Evolutionary conservation across 2,888 invertebrate species (phyloP).

Genomic region (Ernsta delagoae): DNA sequence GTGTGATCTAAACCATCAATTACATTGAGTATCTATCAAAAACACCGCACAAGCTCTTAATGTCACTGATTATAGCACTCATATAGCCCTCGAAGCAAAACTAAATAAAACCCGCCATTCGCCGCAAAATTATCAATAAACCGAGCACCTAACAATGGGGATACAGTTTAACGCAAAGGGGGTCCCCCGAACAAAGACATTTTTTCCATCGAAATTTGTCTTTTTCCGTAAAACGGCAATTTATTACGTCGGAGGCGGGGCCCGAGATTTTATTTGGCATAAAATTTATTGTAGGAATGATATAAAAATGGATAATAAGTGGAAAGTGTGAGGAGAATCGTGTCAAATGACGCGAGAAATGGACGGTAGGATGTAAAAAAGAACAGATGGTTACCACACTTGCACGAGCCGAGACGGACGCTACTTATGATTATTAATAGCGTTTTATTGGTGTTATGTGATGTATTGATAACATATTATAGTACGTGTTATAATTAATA

Average conservation of each 20-base stretch:
- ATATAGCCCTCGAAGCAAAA: constrained; percentile 35
- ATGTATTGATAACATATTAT: constrained; percentile 50
- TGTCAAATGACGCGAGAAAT: constrained; percentile 74
- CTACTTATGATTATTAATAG: constrained; percentile 43
- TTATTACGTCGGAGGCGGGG: constrained; percentile 64
- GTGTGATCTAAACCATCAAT: constrained; percentile 53
- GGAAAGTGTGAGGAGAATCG: constrained; percentile 70
- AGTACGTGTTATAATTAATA: too few species aligned
- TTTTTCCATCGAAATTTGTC: constrained; percentile 35
- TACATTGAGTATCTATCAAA: constrained; percentile 53
- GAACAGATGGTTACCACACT: constrained; percentile 68
- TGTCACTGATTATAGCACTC: constrained; percentile 41
- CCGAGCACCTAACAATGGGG: constrained; percentile 38
- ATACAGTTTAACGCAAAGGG: constrained; percentile 63
- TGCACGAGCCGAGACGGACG: constrained; percentile 57
- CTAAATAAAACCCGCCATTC: constrained; percentile 53
- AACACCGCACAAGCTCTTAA: constrained; percentile 41
- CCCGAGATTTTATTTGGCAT: constrained; percentile 77
- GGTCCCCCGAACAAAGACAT: constrained; percentile 38
- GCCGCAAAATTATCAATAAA: constrained; percentile 52
- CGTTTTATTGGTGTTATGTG: constrained; percentile 42
- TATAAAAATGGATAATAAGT: constrained; percentile 78
- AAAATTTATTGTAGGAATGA: constrained; percentile 74
- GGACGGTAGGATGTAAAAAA: constrained; percentile 40
- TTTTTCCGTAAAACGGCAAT: constrained; percentile 44